Evolutionary conservation across 2,113 vertebrate species (phyloP).

Genomic region (Halichoerus grypus): DNA sequence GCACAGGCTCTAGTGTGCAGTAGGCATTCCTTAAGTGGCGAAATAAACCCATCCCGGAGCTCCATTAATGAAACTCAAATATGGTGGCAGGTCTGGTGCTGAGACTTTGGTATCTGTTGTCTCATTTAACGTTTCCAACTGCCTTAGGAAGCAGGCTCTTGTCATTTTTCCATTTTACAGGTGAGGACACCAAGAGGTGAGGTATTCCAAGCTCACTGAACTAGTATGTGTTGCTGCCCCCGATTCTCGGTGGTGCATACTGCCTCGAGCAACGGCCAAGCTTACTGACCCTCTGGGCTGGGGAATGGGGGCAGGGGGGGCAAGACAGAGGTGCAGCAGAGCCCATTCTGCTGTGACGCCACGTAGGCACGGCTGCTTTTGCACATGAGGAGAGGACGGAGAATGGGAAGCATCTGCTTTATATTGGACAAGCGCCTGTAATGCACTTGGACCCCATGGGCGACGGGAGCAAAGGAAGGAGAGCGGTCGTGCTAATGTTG

Average conservation of each 20-base stretch:
- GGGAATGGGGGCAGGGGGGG: not conserved
- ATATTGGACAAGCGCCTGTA: not conserved
- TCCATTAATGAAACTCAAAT: not conserved
- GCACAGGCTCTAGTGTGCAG: not conserved
- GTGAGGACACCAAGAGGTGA: not conserved
- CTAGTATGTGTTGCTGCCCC: no score
- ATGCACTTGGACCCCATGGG: rapidly evolving
- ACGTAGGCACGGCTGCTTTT: not conserved
- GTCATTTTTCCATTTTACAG: not conserved
- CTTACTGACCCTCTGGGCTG: not conserved
- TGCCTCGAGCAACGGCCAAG: not conserved
- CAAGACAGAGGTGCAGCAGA: not conserved
- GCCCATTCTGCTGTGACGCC: not conserved
- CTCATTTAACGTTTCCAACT: not conserved
- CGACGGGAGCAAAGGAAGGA: not conserved
- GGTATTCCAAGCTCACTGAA: not conserved
- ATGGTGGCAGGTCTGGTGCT: not conserved
- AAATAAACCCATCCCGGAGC: not conserved
- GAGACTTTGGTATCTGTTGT: not conserved
- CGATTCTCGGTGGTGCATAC: not conserved
- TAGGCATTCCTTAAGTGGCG: not conserved
- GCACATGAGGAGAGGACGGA: not conserved
- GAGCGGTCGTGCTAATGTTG: not conserved
- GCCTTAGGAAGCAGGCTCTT: not conserved
- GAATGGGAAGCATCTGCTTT: not conserved